A percentile compares a stretch with the other conserved stretches of the same genome.
Conservation (phyloP, 2,888 invertebrate genomes). For the Chrysolina oricalcia region DNA sequence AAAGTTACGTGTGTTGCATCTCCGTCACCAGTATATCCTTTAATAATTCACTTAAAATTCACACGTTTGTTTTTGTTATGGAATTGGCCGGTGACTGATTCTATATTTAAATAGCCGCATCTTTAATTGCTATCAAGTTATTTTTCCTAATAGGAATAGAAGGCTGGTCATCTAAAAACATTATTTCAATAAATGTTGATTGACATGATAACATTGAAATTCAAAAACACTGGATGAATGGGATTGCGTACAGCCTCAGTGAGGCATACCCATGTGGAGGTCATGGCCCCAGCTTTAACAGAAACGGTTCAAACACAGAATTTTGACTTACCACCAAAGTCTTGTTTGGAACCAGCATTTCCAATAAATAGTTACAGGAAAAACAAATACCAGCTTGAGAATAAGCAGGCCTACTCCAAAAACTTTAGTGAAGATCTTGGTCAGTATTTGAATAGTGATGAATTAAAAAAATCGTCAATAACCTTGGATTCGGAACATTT, state of each 20-base stretch:
- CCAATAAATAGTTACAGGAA: conserved; percentile 63
- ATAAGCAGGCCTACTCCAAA: conserved; percentile 52
- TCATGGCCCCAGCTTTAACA: conserved; percentile 96
- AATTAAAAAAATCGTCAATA: conserved; percentile 40
- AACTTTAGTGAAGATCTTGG: conserved; percentile 50
- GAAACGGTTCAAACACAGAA: conserved; percentile 77
- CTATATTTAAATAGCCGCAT: conserved; percentile 40
- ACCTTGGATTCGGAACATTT: conserved; percentile 61
- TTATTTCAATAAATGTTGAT: conserved; percentile 53
- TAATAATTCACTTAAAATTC: conserved; percentile 35
- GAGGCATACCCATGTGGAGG: conserved; percentile 79
- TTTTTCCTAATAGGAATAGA: conserved; percentile 53
- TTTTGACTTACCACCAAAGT: conserved; percentile 70
- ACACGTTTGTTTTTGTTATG: conserved; percentile 57
- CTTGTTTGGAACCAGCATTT: conserved; percentile 62
- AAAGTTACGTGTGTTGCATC: conserved; percentile 37
- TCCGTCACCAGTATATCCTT: conserved; percentile 29
- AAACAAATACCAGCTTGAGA: conserved; percentile 57
- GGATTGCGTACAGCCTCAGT: conserved; percentile 73
- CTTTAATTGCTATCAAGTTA: conserved; percentile 53
- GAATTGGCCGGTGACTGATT: conserved; percentile 66
- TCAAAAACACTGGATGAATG: conserved; percentile 72
- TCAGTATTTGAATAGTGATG: conserved; percentile 55
- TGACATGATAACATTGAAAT: conserved; percentile 62
- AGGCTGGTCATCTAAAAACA: conserved; percentile 51